Evolutionary conservation across 2,888 invertebrate species (phyloP).

Genomic region (Anticlea derivata): DNA sequence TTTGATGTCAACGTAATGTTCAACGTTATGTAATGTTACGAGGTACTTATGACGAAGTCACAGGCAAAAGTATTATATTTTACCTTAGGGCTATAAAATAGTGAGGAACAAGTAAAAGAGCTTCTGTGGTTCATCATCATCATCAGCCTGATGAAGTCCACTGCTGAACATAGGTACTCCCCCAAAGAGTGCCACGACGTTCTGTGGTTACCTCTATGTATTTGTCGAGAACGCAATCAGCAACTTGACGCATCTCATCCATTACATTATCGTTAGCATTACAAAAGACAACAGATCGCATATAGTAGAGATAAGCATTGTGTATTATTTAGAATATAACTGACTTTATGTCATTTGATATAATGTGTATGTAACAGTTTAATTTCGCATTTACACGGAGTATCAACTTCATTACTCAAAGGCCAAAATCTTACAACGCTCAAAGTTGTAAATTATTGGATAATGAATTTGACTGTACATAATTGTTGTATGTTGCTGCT

Average conservation of each 20-base stretch:
- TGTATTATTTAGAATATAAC: background rate
- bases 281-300: background rate
- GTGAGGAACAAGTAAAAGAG: background rate
- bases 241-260: background rate
- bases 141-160: too few species aligned
- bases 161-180: too few species aligned
- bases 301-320: background rate
- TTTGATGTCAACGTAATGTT: slow-evolving; percentile 4
- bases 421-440: slow-evolving; percentile 11
- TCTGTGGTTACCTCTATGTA: background rate
- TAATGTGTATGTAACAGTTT: slow-evolving; percentile 4
- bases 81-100: background rate
- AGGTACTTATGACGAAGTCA: background rate
- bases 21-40: slow-evolving; percentile 4
- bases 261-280: slow-evolving; percentile 1
- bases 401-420: slow-evolving; percentile 14
- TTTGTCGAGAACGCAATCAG: background rate
- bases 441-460: slow-evolving; percentile 10
- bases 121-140: too few species aligned
- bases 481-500: slow-evolving; percentile 26
- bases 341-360: background rate
- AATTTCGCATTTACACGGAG: slow-evolving; percentile 15
- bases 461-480: slow-evolving; percentile 21
- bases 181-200: too few species aligned
- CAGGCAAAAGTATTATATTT: slow-evolving; percentile 1